Base-by-base conservation (phyloP, 2,888 invertebrate genomes). In the Drosophila imparisetae region DNA sequence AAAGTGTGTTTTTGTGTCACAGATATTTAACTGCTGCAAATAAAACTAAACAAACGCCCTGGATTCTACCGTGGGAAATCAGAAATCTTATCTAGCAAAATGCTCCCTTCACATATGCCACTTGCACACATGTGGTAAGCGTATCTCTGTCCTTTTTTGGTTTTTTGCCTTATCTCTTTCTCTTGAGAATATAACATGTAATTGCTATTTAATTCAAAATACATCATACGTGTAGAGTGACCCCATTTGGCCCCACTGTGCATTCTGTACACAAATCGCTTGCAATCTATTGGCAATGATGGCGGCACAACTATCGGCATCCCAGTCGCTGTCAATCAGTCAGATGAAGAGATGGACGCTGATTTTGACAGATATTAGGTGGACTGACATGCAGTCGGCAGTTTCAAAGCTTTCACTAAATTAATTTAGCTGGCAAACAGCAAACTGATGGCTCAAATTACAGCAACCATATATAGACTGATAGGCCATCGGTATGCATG, bases 371-470 rank as follows among this genome's bases (percentile, higher is more conserved):
- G 65, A 66, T 64, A 66, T 80, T 75, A 53, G 69, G 38, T 52
- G 42, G 38, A 77, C 59, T 52, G 81, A 63, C 61, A 68, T 77
- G 63, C 78, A 74, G 63, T 58, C 57, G 70, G 59, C 59, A 75
- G 53, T 64, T 76, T 75, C 76, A 75, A 82, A 81, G 86, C 85
- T 74, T 76, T 81, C 81, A 84, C 89, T 89, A 90, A 88, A 88
- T 88, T 87, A 89, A 88, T 90, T 88, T 83, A 79, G 78, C 87
- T 78, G 74, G 74, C 85, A 83, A 84, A 87, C 85, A 87, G 72
- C 68, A 73, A 89, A 88, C 79, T 79, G 90, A 75, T 81, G 79
- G 75, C 58, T 50, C 34, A 40, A 65, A 58, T 45, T 60, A 24
- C 53, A 53, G 45, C 36, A 49, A 49, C 55, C 62, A 55, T 50